phyloP scores from a whole-genome alignment of 2,113 vertebrate species.

The Pollimyrus isidori region DNA sequence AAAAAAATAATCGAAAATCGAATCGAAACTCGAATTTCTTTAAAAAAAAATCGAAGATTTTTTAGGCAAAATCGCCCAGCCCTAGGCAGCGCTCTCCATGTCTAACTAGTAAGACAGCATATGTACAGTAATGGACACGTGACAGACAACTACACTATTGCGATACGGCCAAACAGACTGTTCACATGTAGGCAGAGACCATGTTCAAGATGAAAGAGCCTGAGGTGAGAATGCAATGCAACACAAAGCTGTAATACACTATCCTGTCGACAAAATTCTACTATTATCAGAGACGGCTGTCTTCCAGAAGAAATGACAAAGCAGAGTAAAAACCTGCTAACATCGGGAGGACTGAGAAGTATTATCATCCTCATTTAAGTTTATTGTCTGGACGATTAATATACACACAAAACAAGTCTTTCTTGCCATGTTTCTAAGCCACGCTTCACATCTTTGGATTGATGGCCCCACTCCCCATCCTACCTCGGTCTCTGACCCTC shows the following conservation, averaged over 20 bases:
- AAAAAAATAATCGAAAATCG: too few relatives aligned
- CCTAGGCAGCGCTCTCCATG: too few relatives aligned
- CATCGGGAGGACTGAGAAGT: not conserved
- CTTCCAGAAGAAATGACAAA: not conserved
- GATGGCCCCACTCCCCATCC: not conserved
- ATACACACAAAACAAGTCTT: not conserved
- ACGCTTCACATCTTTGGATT: not conserved
- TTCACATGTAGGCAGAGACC: too few relatives aligned
- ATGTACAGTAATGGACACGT: not conserved
- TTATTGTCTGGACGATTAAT: not conserved
- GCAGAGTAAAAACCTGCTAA: not conserved
- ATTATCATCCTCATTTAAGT: too few relatives aligned
- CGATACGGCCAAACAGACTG: not conserved
- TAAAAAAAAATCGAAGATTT: too few relatives aligned
- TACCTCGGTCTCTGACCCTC: constrained; percentile 65
- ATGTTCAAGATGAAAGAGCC: too few relatives aligned
- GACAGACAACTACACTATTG: not conserved
- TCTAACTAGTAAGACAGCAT: not conserved
- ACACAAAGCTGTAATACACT: not conserved
- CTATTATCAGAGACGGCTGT: not conserved
- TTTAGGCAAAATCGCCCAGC: too few relatives aligned
- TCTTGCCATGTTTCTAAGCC: not conserved
- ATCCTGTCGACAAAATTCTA: not conserved
- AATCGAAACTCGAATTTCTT: too few relatives aligned
- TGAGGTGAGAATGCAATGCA: not conserved